Percentiles rank a stretch among this genome's conserved stretches.
phyloP scores from a whole-genome alignment of 2,797 vertebrate species.

The Tenualosa thibaudeaui region DNA sequence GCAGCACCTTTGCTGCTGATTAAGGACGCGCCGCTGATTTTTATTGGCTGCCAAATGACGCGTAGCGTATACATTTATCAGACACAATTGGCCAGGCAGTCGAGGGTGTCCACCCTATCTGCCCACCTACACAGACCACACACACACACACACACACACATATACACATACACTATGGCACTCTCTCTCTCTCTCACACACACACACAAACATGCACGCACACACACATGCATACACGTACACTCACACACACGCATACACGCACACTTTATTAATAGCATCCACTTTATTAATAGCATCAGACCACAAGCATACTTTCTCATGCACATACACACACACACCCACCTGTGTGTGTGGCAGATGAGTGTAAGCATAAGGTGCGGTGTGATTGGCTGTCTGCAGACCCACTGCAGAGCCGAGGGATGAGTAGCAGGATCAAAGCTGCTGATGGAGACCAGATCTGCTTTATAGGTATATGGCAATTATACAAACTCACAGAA shows the following conservation, averaged over 20 bases:
- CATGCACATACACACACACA: not conserved
- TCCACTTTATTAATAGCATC: not conserved
- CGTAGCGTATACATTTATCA: conserved; percentile 79
- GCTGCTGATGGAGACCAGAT: not conserved
- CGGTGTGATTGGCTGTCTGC: not conserved
- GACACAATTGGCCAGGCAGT: conserved; percentile 65
- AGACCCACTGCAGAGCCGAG: not conserved
- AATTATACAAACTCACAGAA: no score
- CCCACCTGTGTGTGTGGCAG: not conserved
- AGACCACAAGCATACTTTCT: not conserved
- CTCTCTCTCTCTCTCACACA: not conserved
- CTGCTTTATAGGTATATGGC: no score
- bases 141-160: conserved; percentile 18
- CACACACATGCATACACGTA: conserved; percentile 6
- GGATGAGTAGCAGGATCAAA: not conserved
- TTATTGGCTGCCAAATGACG: conserved; percentile 78
- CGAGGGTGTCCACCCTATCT: conserved; percentile 59
- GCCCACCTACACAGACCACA: conserved; percentile 9
- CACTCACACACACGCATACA: not conserved
- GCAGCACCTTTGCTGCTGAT: conserved; percentile 66
- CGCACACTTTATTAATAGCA: no score
- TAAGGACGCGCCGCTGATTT: conserved; percentile 72
- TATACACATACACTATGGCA: not conserved
- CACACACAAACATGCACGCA: not conserved
- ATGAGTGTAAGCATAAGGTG: not conserved